Percentiles rank a stretch among this genome's conserved stretches.
phyloP scores from a whole-genome alignment of 2,797 vertebrate species.

The Chloroceryle inda region DNA sequence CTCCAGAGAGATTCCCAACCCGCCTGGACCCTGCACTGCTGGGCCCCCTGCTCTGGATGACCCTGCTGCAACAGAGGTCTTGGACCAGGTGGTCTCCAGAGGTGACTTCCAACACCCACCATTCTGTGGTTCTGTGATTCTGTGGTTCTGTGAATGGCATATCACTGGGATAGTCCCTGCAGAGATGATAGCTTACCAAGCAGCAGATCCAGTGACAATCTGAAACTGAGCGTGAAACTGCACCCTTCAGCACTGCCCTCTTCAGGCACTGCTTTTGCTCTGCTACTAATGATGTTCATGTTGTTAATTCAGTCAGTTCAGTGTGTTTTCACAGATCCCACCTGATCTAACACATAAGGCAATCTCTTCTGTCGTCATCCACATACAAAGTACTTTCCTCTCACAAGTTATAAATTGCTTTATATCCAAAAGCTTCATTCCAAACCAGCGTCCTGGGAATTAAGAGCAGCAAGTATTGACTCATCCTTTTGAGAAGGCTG shows the following conservation, averaged over 20 bases:
- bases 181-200: constrained; percentile 1
- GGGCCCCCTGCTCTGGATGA: neutral
- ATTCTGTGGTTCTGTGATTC: neutral
- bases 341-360: neutral
- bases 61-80: too few species aligned
- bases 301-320: neutral
- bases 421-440: neutral
- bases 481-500: neutral
- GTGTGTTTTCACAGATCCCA: neutral
- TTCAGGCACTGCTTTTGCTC: neutral
- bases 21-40: neutral
- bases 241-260: neutral
- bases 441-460: neutral
- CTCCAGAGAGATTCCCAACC: neutral
- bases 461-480: neutral
- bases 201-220: neutral
- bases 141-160: neutral
- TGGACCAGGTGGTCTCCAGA: neutral
- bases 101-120: neutral
- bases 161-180: neutral
- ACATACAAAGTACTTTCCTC: neutral
- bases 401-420: neutral
- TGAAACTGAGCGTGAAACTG: constrained; percentile 30
- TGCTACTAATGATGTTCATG: neutral
- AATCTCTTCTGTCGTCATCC: neutral